Evolutionary conservation across 1,140 invertebrate genomes (phyloP).

Genomic region (Macrostomum lignano): DNA sequence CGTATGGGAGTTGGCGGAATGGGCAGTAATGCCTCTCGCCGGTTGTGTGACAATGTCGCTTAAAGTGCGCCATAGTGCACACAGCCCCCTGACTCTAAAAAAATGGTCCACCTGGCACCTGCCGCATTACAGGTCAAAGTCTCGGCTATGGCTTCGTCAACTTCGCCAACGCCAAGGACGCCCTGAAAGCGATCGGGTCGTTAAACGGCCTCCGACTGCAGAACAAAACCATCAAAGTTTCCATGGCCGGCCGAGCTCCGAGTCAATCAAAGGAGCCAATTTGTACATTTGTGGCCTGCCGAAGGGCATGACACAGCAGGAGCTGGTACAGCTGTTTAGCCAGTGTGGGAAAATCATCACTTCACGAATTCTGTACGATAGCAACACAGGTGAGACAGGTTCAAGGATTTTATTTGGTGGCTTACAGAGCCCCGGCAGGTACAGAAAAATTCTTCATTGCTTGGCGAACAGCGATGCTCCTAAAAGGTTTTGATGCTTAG

Average conservation of each 20-base stretch:
- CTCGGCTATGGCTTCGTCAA: constrained; percentile 88
- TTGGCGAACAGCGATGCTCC: too few relatives aligned
- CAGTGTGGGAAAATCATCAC: constrained; percentile 7
- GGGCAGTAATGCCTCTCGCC: too few relatives aligned
- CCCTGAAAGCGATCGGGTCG: constrained; percentile 73
- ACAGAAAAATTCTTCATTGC: too few relatives aligned
- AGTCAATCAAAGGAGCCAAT: constrained; percentile 7
- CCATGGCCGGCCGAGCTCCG: constrained; percentile 6
- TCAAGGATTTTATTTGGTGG: too few relatives aligned
- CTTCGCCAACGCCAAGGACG: constrained; percentile 70
- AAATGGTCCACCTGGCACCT: too few relatives aligned
- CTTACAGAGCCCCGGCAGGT: too few relatives aligned
- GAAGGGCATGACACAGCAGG: constrained; percentile 3
- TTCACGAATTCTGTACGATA: constrained; percentile 4
- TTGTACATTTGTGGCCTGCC: constrained; percentile 7
- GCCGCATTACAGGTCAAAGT: constrained; percentile 60
- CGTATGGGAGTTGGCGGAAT: too few relatives aligned
- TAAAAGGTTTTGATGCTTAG: too few relatives aligned
- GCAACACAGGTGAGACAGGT: too few relatives aligned
- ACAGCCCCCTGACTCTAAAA: too few relatives aligned
- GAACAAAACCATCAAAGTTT: constrained; percentile 7
- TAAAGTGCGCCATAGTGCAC: too few relatives aligned
- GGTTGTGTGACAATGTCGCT: too few relatives aligned
- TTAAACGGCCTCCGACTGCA: constrained; percentile 58
- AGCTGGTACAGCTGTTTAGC: constrained; percentile 5